phyloP scores from a whole-genome alignment of 64 coral and sea anemone genomes.

The Montipora efflorescens region DNA sequence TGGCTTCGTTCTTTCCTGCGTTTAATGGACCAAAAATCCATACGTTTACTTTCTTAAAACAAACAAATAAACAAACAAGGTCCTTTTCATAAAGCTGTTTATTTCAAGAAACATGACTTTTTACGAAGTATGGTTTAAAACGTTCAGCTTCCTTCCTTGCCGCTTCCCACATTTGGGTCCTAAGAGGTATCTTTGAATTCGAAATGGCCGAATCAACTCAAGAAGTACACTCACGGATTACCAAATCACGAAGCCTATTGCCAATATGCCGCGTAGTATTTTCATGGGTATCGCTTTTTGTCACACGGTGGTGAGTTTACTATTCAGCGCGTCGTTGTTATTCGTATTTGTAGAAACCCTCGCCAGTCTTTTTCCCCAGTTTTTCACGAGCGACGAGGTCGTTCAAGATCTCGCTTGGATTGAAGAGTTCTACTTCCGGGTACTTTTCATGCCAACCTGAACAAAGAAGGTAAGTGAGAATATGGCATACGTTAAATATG shows the following conservation, averaged over 20 bases:
- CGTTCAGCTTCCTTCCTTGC: too few relatives aligned
- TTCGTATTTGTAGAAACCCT: slow-evolving; percentile 95
- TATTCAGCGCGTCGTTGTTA: background rate
- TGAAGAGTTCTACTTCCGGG: slow-evolving; percentile 80
- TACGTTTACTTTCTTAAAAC: too few relatives aligned
- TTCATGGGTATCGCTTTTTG: background rate
- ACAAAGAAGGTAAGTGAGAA: background rate
- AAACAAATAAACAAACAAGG: too few relatives aligned
- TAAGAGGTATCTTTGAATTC: too few relatives aligned
- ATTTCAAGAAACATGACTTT: too few relatives aligned
- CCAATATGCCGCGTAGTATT: background rate
- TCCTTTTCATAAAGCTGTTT: too few relatives aligned
- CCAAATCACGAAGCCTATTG: background rate
- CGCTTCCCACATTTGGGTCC: too few relatives aligned
- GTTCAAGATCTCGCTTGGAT: slow-evolving; percentile 82
- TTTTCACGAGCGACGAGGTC: slow-evolving; percentile 90
- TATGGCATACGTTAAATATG: too few relatives aligned
- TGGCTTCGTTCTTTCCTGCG: too few relatives aligned
- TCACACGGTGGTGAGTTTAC: background rate
- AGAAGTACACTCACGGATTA: background rate
- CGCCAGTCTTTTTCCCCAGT: slow-evolving; percentile 91
- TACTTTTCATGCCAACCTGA: slow-evolving; percentile 97
- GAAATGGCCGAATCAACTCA: background rate
- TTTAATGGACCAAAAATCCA: too few relatives aligned
- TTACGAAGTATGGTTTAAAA: too few relatives aligned